Evolutionary conservation across 2,797 vertebrate species (phyloP).

Genomic region (Sylvia borin): DNA sequence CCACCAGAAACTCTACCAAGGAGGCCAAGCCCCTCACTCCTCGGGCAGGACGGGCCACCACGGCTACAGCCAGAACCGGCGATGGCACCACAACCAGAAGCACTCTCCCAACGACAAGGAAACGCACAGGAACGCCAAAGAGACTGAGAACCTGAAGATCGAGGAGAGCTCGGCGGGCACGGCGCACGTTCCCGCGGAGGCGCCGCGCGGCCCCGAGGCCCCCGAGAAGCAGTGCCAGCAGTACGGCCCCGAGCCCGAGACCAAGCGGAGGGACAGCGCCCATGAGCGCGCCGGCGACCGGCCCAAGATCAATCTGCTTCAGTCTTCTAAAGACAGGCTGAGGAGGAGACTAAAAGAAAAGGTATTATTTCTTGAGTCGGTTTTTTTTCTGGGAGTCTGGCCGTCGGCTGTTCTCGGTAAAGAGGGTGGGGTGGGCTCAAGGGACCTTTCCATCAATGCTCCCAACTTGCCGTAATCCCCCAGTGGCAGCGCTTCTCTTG

Average conservation of each 20-base stretch:
- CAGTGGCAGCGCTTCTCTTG: neutral
- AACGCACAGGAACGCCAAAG: constrained; percentile 84
- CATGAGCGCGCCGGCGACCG: constrained; percentile 73
- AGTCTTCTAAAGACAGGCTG: constrained; percentile 96
- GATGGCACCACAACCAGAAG: constrained; percentile 94
- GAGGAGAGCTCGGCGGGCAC: constrained; percentile 72
- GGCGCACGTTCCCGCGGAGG: constrained; percentile 52
- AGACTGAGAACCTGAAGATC: constrained; percentile 84
- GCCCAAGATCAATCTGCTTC: constrained; percentile 89
- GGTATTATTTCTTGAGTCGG: constrained; percentile 74
- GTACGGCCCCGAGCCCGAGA: constrained; percentile 65
- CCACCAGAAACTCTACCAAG: constrained; percentile 84
- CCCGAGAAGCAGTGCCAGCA: constrained; percentile 59
- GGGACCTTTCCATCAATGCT: neutral
- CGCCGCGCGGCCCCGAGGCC: constrained; percentile 47
- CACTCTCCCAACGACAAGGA: constrained; percentile 76
- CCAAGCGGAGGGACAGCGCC: constrained; percentile 71
- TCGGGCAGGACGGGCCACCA: constrained; percentile 88
- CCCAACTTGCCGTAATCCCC: neutral
- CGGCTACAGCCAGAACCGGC: constrained; percentile 94
- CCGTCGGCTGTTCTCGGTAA: rapidly evolving
- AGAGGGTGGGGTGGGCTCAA: neutral
- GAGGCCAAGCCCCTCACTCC: constrained; percentile 79
- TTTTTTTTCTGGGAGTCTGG: neutral
- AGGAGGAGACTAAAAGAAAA: constrained; percentile 95